Evolutionary conservation across 2,888 invertebrate genomes (phyloP), one percentile per base, ranked within the genome.

Genomic region (Maniola hyperantus): DNA sequence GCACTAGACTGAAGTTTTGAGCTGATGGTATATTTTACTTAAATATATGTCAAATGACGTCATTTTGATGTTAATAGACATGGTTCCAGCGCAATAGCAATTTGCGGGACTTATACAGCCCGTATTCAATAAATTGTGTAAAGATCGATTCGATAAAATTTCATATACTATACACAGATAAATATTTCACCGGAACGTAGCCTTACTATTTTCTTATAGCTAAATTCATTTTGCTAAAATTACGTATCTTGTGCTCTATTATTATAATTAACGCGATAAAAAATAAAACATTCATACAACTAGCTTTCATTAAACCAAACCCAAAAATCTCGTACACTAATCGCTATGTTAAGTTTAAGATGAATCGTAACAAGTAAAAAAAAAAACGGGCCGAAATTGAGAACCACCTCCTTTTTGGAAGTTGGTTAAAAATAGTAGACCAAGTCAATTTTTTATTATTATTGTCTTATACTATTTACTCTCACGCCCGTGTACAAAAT

Each of bases 241-340:
- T 75, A 75, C 75, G 74, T 75, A 75, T 75, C 64, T 75, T 73
- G 74, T 74, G 73, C 74, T 66, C 33, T 68, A 57, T 62, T 33
- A 51, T 50, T 36, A 60, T 46, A 60, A 57, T 58, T 62, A 60
- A 54, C 33, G 44, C 33, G 26, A 64, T 34, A 34, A 15, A 33
- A 34, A 34, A 46, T 34, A 42, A 57, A 34, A 61, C 67, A 46
- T 54, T 57, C 53, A 65, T 67, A 69, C 67, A 64, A 55, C 72
- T 72, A 72, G 67, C 69, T 60, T 58, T 68, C 64, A 50, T 58
- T 57, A 51, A 69, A 69, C 62, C 65, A 67, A 69, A 69, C 61
- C 69, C 66, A 59, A 61, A 58, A 50, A 53, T 61, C 50, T 62
- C 66, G 48, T 39, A 61, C 48, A 11, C 61, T 61, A 61, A 18